Conservation (phyloP, 2,113 vertebrate species). For the Saguinus midas region DNA sequence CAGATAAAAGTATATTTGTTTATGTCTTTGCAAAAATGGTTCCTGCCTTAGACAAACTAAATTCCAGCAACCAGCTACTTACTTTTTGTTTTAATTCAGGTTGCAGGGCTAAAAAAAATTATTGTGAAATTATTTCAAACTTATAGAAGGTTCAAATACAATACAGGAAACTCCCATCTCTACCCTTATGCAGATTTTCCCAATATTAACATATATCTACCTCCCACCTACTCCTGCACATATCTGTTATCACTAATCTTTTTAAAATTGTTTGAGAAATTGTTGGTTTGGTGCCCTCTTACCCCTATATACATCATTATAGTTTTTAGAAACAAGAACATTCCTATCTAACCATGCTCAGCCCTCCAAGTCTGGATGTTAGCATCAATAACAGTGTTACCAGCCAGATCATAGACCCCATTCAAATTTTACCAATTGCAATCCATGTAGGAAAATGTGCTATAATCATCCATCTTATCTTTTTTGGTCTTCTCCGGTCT, state of each 20-base stretch:
- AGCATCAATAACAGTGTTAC: neutral
- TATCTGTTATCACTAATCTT: neutral
- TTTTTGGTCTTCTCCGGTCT: neutral
- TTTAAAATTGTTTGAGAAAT: neutral
- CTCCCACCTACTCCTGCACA: neutral
- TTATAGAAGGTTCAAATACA: neutral
- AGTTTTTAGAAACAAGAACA: neutral
- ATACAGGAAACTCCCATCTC: neutral
- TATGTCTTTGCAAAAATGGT: neutral
- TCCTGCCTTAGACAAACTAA: neutral
- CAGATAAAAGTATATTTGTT: neutral
- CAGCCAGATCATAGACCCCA: neutral
- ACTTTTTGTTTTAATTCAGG: conserved; percentile 14
- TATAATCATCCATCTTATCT: neutral
- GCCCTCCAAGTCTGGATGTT: neutral
- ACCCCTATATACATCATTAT: neutral
- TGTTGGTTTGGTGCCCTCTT: neutral
- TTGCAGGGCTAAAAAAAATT: neutral
- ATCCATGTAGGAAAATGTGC: neutral
- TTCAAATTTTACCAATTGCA: neutral
- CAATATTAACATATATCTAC: neutral
- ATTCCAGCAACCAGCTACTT: neutral
- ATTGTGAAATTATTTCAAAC: neutral
- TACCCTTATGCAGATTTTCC: neutral
- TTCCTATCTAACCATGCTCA: neutral